Percentiles rank a stretch among this genome's conserved stretches.
These are phyloP conservation scores for Antigone vipio DNA, from an alignment of 2,113 vertebrate genomes.

Conservation along the genomic window DNA sequence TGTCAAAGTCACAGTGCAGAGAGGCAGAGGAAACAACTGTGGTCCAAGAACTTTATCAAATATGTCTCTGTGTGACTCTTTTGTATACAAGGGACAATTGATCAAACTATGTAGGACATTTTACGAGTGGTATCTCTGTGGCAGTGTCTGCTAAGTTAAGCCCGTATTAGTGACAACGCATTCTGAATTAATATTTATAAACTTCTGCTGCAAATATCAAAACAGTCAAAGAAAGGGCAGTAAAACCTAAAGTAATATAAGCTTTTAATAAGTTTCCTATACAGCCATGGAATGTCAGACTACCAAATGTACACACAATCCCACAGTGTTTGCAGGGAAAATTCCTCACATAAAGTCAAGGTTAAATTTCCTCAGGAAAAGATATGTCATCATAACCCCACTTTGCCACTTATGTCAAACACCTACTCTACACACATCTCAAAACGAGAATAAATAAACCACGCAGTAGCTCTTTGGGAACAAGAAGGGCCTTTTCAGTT, in stretches of 20 bases:
- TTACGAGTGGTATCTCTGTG: accelerated
- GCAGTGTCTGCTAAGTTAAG: neutral
- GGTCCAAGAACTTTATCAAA: neutral
- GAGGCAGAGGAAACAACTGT: neutral
- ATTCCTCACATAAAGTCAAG: slow-evolving; percentile 9
- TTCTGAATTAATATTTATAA: neutral
- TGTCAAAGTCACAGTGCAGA: neutral
- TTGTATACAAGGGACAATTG: neutral
- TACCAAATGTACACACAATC: neutral
- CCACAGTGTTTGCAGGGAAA: neutral
- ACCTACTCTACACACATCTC: slow-evolving; percentile 14
- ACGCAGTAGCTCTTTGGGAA: neutral
- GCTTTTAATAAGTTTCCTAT: slow-evolving; percentile 6
- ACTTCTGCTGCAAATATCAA: neutral
- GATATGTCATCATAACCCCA: slow-evolving; percentile 33
- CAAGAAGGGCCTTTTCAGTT: neutral
- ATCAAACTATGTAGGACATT: accelerated
- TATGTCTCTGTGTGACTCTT: neutral
- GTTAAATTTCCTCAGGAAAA: slow-evolving; percentile 57
- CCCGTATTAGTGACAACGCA: neutral
- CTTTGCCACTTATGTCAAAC: slow-evolving; percentile 30
- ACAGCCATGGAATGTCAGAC: neutral
- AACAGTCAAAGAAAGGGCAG: neutral
- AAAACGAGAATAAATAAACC: slow-evolving; percentile 20
- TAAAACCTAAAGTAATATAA: neutral